Conservation (phyloP, 1,140 invertebrate species). For the Coboldia fuscipes region DNA sequence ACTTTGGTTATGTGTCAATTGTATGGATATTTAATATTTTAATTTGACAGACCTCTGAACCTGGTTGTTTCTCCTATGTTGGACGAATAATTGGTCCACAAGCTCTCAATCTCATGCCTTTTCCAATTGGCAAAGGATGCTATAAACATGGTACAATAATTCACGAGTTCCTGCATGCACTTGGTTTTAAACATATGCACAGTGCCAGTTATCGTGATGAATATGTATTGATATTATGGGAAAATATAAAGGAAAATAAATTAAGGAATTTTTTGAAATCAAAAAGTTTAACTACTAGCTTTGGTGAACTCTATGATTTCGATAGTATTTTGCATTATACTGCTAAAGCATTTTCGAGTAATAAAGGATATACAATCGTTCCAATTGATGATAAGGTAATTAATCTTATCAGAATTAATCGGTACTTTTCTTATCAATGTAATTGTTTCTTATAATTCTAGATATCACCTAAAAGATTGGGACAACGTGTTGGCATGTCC, state of each 20-base stretch:
- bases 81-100: conserved; percentile 25
- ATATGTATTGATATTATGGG: conserved; percentile 28
- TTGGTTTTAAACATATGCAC: conserved; percentile 38
- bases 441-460: too few species aligned
- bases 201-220: conserved; percentile 32
- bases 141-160: conserved; percentile 33
- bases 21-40: too few species aligned
- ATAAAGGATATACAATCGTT: conserved; percentile 42
- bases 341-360: conserved; percentile 42
- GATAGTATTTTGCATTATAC: conserved; percentile 65
- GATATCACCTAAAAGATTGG: conserved; percentile 24
- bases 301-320: conserved; percentile 45
- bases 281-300: conserved; percentile 24
- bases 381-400: conserved; percentile 23
- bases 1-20: conserved; percentile 16
- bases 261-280: conserved; percentile 42
- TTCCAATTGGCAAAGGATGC: conserved; percentile 24
- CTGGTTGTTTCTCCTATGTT: conserved; percentile 28
- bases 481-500: conserved; percentile 39
- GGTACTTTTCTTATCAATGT: too few species aligned
- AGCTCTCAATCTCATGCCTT: conserved; percentile 24
- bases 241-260: conserved; percentile 32
- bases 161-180: conserved; percentile 41
- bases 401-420: too few species aligned
- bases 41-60: conserved; percentile 22